Evolutionary conservation across 2,113 vertebrate species (phyloP).

Genomic region (Triplophysa dalaica): DNA sequence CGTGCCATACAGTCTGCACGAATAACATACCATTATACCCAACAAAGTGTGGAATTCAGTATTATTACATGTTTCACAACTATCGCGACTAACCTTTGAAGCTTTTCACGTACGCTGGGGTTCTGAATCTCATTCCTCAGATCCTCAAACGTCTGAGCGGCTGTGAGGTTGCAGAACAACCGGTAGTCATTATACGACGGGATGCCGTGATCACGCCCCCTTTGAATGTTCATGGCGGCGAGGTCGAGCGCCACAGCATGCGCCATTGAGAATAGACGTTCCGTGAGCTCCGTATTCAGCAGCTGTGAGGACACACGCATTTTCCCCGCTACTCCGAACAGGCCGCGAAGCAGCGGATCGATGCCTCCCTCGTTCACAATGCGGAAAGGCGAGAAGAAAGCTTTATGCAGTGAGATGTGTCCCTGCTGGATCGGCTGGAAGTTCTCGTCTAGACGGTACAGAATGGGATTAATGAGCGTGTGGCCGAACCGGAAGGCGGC

Average conservation of each 20-base stretch:
- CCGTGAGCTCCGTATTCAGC: conserved; percentile 94
- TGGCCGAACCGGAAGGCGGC: conserved; percentile 97
- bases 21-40: background rate
- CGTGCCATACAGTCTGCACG: conserved; percentile 86
- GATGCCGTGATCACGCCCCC: conserved; percentile 94
- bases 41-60: background rate
- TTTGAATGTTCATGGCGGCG: conserved; percentile 96
- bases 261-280: conserved; percentile 95
- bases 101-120: conserved; percentile 87
- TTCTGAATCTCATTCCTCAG: conserved; percentile 93
- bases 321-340: conserved; percentile 92
- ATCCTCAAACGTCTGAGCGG: conserved; percentile 88
- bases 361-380: conserved; percentile 98
- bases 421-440: conserved; percentile 90
- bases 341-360: conserved; percentile 91
- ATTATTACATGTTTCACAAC: background rate
- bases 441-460: conserved; percentile 87
- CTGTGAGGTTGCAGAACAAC: conserved; percentile 93
- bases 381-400: conserved; percentile 96
- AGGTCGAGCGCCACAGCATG: conserved; percentile 94
- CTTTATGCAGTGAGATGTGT: conserved; percentile 91
- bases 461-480: conserved; percentile 92
- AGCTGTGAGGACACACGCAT: conserved; percentile 92
- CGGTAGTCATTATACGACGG: conserved; percentile 96
- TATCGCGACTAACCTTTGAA: conserved; percentile 77